Base-by-base conservation (phyloP, 2,797 vertebrate genomes). In the Xiphophorus birchmanni region DNA sequence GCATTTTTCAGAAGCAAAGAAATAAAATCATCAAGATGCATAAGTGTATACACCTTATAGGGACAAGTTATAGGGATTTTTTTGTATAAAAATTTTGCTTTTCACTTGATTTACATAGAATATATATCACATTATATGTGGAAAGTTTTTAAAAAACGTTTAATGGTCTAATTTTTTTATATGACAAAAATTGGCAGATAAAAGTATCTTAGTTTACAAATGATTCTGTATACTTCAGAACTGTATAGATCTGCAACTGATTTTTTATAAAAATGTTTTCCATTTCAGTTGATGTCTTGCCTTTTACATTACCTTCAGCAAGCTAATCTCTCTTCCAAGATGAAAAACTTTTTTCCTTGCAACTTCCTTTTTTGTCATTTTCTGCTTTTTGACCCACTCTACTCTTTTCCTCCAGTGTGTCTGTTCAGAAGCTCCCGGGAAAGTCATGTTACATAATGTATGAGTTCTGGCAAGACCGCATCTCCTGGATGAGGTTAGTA, bases 371-470 rank as follows among this genome's bases (percentile, higher is more conserved):
- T 80, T 76, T 77, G 18, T 75, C 75, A 29, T 75, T 32, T 73
- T 86, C 81, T 56, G 85, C 77, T 78, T 80, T 71, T 81, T 78
- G 76, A 75, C 73, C 72, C 77, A 50, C 85, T 17, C 80, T 58
- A 23, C 77, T 87, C 82, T 81, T 81, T 60, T 15, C 74, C 79
- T 87, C 58, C 95, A 99, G 98, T 26, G 96, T 99, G 89, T 98
- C 97, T 2, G 90, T 97, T 90, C 97, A 97, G 95, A 97, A 97
- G 95, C 94, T 96, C 92, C 93, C 92, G 5, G 94, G 94, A 87
- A 96, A 96, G 91, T 94, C 87, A 63, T 95, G 94, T 93, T 96
- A 95, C 94, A 96, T 96, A 94, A 96, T 96, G 93, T 96, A 96
- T 93, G 96, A 96, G 94, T 96, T 96, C 92, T 96, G 96, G 96